Percentiles rank a stretch among this genome's conserved stretches.
Conservation (phyloP, 2,888 invertebrate species). For the Ophion ventricosus region DNA sequence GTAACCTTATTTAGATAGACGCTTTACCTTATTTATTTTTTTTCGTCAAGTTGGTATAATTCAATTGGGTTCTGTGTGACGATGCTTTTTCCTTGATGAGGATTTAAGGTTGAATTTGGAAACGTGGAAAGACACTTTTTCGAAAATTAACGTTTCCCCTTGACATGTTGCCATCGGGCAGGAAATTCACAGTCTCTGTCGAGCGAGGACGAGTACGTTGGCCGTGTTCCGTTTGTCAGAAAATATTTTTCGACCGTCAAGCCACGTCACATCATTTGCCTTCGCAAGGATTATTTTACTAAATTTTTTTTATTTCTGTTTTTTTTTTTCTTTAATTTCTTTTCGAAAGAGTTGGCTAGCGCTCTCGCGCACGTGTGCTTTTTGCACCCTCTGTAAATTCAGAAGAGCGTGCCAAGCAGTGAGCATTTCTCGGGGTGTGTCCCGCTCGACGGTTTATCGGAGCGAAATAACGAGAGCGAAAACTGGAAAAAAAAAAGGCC, state of each 20-base stretch:
- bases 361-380: constrained; percentile 23
- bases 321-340: background rate
- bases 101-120: too few species aligned
- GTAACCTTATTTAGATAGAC: background rate
- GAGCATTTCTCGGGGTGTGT: constrained; percentile 28
- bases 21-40: too few species aligned
- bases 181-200: too few species aligned
- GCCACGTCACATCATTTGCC: constrained; percentile 5
- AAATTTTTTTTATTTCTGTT: too few species aligned
- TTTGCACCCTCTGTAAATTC: constrained; percentile 49
- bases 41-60: too few species aligned
- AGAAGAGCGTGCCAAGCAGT: constrained; percentile 41
- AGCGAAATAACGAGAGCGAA: constrained; percentile 63
- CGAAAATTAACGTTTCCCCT: too few species aligned
- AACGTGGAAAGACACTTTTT: too few species aligned
- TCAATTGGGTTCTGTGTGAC: too few species aligned
- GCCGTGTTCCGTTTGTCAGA: constrained; percentile 11
- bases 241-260: constrained; percentile 34
- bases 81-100: too few species aligned
- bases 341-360: background rate
- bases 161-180: too few species aligned
- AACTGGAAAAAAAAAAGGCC: constrained; percentile 30
- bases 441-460: constrained; percentile 50
- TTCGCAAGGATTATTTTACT: too few species aligned
- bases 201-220: too few species aligned